A percentile compares a stretch with the other conserved stretches of the same genome.
Conservation (phyloP, 1,140 invertebrate species). For the Caligus rogercresseyi region DNA sequence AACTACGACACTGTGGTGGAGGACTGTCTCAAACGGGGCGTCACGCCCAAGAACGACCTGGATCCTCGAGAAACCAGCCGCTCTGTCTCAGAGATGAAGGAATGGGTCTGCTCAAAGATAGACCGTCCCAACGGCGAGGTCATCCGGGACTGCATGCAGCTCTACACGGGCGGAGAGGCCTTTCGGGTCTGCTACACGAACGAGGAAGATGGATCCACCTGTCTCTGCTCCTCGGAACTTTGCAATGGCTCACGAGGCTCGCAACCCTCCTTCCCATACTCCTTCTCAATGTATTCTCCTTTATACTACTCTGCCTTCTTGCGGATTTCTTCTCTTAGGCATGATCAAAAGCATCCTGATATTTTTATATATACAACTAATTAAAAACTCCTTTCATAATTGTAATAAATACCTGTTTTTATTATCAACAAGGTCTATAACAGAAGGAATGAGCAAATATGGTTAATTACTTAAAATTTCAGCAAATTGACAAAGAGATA, state of each 20-base stretch:
- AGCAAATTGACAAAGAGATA: too few relatives aligned
- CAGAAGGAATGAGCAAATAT: too few relatives aligned
- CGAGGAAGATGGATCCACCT: background rate
- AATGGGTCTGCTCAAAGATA: conserved; percentile 6
- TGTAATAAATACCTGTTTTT: too few relatives aligned
- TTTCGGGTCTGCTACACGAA: background rate
- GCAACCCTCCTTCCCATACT: background rate
- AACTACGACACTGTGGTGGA: background rate
- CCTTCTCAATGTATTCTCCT: background rate
- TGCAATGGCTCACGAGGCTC: background rate
- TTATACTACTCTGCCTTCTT: background rate
- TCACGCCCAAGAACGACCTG: background rate
- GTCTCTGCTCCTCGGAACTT: conserved; percentile 1
- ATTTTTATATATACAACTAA: too few relatives aligned
- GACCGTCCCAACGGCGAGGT: background rate
- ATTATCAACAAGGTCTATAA: too few relatives aligned
- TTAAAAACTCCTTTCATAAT: too few relatives aligned
- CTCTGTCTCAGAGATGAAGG: conserved; percentile 5
- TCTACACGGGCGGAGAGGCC: conserved; percentile 2
- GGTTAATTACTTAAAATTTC: too few relatives aligned
- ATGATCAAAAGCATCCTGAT: too few relatives aligned
- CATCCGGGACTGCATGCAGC: conserved; percentile 1
- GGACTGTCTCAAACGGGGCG: conserved; percentile 2
- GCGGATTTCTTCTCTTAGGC: background rate
- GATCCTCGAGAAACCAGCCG: conserved; percentile 2